Base-by-base conservation (phyloP, 1,140 invertebrate genomes). In the Globodera ellingtonae region DNA sequence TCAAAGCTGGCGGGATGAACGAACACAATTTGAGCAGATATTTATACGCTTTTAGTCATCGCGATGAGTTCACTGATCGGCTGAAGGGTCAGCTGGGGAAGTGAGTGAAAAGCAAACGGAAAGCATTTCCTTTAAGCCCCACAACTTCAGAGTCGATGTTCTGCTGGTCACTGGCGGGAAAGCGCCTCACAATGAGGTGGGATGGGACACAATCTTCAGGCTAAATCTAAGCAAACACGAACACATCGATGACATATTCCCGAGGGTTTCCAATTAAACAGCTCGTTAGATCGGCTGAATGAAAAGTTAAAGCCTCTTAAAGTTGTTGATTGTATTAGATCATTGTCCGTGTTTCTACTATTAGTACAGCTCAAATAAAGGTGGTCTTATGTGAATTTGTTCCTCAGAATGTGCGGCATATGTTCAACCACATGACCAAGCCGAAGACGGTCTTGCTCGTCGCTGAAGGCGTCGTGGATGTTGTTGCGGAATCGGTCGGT, bases 151-250 rank as follows among this genome's bases (percentile, higher is more conserved):
- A 84, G 91, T 93, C 6, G 94, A 94, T 89, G 92, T 93, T 59
- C 92, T 95, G 78, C 91, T 95, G 79, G 92, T 95, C 74, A 94
- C 94, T 66, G 94, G 94, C 74, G 91, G 93, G 84, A 92, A 93
- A 72, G 94, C 94, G 24, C 93, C 94, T n/a, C 94, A 94, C 90
- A 92, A 93, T 9, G 52, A 77, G 72, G 72, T 75, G 56, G 18
- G 18, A 62, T 10, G 52, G 52, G 18, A 62, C 13, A 18, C 13
- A 62, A 35, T 35, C 35, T 35, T 35, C 3, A 35, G 35, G 0
- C 35, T 2, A 2, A 35, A 35, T 35, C 35, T 35, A 35, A 35
- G 35, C 35, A 35, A 35, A 35, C 35, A 35, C 35, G 3, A 35
- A 35, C 35, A 35, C 35, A 35, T 35, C 3, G 35, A 35, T 35